Evolutionary conservation across 2,113 vertebrate species (phyloP).

Genomic region (Melospiza georgiana): DNA sequence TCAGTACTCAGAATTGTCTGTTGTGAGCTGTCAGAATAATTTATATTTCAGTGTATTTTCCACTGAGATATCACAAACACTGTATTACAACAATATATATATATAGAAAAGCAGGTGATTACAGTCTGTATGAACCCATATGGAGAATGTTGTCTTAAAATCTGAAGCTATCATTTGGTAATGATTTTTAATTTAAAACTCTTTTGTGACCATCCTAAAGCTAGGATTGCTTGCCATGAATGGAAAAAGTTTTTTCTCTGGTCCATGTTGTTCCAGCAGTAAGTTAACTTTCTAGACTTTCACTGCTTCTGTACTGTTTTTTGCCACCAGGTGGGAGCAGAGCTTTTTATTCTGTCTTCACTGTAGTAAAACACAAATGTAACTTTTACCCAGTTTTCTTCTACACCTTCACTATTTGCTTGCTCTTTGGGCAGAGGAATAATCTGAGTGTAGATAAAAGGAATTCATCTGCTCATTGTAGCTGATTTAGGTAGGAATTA

Average conservation of each 20-base stretch:
- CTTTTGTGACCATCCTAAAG: not conserved
- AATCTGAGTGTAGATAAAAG: not conserved
- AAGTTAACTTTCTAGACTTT: not conserved
- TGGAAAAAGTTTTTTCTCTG: not conserved
- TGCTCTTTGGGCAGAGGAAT: not conserved
- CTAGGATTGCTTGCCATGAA: not conserved
- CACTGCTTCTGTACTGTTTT: not conserved
- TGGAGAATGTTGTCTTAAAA: not conserved
- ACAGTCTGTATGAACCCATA: not conserved
- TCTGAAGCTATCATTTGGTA: not conserved
- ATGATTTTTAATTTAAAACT: not conserved
- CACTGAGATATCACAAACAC: not conserved
- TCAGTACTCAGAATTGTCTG: not conserved
- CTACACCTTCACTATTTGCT: not conserved
- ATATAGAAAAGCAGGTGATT: not conserved
- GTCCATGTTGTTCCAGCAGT: not conserved
- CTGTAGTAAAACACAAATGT: not conserved
- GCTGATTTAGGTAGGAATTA: not conserved
- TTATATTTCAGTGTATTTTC: not conserved
- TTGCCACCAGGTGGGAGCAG: slow-evolving; percentile 9
- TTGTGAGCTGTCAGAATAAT: not conserved
- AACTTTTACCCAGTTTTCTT: not conserved
- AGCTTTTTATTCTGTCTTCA: not conserved
- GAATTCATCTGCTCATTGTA: not conserved
- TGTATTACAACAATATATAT: not conserved